Conservation (phyloP, 2,797 vertebrate species). For the Darevskia nairensis region DNA sequence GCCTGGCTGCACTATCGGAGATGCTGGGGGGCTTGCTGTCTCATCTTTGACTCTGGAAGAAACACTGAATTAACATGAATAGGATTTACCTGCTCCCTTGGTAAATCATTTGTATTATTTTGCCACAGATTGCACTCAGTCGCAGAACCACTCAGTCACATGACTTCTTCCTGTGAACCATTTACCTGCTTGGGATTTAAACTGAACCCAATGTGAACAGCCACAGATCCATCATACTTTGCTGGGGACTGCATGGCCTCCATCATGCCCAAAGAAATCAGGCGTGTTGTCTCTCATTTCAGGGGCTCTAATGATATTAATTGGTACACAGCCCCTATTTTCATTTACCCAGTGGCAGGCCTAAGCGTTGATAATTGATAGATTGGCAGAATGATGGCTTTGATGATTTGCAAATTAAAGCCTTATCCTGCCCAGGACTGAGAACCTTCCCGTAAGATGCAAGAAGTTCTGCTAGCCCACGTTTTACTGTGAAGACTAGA, state of each 20-base stretch:
- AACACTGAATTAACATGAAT: background rate
- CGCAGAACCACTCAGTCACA: background rate
- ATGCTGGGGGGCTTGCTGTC: background rate
- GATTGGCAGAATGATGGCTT: constrained; percentile 64
- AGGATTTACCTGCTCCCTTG: background rate
- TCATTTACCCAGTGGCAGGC: constrained; percentile 65
- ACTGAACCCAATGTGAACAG: background rate
- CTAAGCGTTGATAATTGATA: constrained; percentile 73
- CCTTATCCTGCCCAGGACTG: constrained; percentile 40
- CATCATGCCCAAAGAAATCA: constrained; percentile 9
- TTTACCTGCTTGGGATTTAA: background rate
- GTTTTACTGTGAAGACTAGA: background rate
- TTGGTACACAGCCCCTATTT: constrained; percentile 58
- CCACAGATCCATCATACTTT: background rate
- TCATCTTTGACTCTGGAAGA: background rate
- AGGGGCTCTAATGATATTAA: constrained; percentile 59
- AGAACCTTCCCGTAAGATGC: constrained; percentile 15
- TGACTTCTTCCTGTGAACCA: background rate
- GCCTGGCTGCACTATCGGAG: background rate
- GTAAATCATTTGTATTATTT: background rate
- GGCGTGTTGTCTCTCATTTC: constrained; percentile 50
- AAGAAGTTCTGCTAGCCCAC: background rate
- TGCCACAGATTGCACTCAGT: background rate
- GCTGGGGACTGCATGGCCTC: background rate
- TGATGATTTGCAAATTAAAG: constrained; percentile 72